Base-by-base conservation (phyloP, 2,888 invertebrate species). In the Cerastoderma edule region DNA sequence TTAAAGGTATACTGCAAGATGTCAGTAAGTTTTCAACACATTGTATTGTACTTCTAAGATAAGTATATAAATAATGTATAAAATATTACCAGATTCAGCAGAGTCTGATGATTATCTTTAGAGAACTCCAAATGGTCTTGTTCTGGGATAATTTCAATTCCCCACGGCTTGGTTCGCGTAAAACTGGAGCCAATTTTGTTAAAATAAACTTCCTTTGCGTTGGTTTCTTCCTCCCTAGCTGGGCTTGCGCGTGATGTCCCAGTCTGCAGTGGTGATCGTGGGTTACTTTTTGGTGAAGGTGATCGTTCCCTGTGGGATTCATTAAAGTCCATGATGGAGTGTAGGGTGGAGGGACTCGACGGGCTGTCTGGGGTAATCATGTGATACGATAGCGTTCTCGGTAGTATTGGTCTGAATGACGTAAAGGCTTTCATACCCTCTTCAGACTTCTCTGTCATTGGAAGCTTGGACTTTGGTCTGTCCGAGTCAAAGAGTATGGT, bases 111-210 rank as follows among this genome's bases (percentile, higher is more conserved):
- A 75, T 93, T 91, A 2, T 78, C 75, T 70, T 87, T 88, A 27
- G 91, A 89, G 75, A 93, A 92, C 67, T 87, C 84, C 10, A 92
- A 76, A 53, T 91, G 90, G 73, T 89, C 85, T 56, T 87, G 84
- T 66, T 89, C 88, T 22, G 87, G 89, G 22, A 89, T 86, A 65
- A 90, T 88, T 70, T 90, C 90, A 83, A 89, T 88, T n/a, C 90
- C 90, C 89, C 89, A 89, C 0, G 89, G 89, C 57, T 85, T 86
- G 1, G 84, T 89, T 35, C 86, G 70, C 0, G 91, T 90, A 91
- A 98, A 98, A 92, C 97, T 97, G 0, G 98, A 97, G 10, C 98
- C 98, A 90, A 97, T 97, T 89, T 97, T 96, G 72, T 96, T 95
- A 89, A 98, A 98, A 93, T 97, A 98, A 91, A 97, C 96, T 0